Evolutionary conservation across 2,113 vertebrate species (phyloP), one percentile per base, ranked within the genome.

Genomic region (Xerus inauris): DNA sequence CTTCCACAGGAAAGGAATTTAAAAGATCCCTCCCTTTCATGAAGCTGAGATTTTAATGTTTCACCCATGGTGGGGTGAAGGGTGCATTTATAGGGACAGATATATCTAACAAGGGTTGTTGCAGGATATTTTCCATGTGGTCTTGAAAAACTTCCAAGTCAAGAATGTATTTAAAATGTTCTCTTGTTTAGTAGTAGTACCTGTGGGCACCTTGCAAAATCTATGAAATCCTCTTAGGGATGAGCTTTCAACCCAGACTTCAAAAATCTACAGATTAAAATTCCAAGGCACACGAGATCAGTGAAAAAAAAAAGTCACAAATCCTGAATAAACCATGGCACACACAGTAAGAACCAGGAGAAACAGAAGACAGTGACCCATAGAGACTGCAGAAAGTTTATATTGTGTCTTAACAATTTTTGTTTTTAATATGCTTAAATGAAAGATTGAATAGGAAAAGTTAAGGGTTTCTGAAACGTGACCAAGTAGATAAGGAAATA

Each of bases 231-330:
- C 67, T 72, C 54, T 94, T 90, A 54, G 49, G 32, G 47, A 35
- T 87, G 42, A 69, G 54, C 47, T 54, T 95, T 88, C 77, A 91
- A 45, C 65, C 51, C 30, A 71, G 26, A 1, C 54, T 93, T 92
- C 20, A 88, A 40, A 94, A 85, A n/a, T 91, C 16, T 87, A 30
- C 11, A 84, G 54, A 57, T 82, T 71, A 96, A 82, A 87, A 93
- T 87, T 72, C 5, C 12, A 91, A 72, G 14, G 47, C 82, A 59
- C 6, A 47, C 16, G 35, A 87, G 22, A 38, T 59, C 40, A 54
- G 30, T 81, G 5, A 20, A 22, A 0, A 89, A 42, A 75, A 75
- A 94, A 90, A 71, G n/a, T 10, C 19, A 77, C 65, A 86, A 67
- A 89, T 73, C 49, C 49, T n/a, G 76, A 19, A 76, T 40, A 92